Base-by-base conservation (phyloP, 2,797 vertebrate genomes). In the Yasuhikotakia modesta region DNA sequence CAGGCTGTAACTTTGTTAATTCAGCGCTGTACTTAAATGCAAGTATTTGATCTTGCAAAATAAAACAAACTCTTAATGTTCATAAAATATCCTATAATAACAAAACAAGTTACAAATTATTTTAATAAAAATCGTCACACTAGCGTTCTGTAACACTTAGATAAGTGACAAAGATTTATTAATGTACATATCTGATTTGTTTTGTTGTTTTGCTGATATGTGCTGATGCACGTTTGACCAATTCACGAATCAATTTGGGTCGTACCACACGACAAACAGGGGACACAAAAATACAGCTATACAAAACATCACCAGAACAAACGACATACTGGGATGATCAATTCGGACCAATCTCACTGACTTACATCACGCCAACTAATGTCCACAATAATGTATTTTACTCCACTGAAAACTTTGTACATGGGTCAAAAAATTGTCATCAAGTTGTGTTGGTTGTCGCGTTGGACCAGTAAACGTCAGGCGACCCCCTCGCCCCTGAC, bases 211-310 rank as follows among this genome's bases (percentile, higher is more conserved):
- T n/a, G n/a, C n/a, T n/a, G n/a, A n/a, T 30, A 16, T 46, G 16
- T 30, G 39, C 12, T 46, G 19, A 43, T 27, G 0, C 7, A 13
- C 21, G 21, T 53, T 53, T 19, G 57, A 53, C 52, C 21, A 46
- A 74, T 68, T 69, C 39, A 53, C 17, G 72, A 35, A 32, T 73
- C 21, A 72, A 72, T 1, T 67, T 22, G 74, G 74, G 21, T 27
- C 12, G 46, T 73, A 63, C 79, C 79, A 78, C 53, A 32, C 21
- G 30, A 66, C 21, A 43, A 70, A 76, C 5, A 53, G 74, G 78
- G 53, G 73, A 17, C 32, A 27, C 7, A 8, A 27, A 0, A 13
- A 50, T 55, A 45, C 45, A 17, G 6, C 35, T 8, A 32, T 50
- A 24, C 46, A 46, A 61, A 19, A 61, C 13, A 61, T 39, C 17